Evolutionary conservation across 1,140 invertebrate species (phyloP), one percentile per base, ranked within the genome.

Genomic region (Atta texana): DNA sequence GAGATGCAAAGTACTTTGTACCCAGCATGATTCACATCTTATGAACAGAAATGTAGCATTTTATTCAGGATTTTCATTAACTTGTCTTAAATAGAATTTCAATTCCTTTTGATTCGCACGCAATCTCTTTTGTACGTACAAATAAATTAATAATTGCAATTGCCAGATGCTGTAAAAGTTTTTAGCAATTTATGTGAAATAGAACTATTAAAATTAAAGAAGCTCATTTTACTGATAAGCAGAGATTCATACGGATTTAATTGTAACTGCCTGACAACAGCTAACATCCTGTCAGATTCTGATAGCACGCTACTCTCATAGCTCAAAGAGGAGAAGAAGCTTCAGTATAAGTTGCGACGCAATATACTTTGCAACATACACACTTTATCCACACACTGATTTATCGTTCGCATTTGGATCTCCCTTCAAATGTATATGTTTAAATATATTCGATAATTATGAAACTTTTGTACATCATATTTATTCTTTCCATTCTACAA

Each of bases 221-320:
- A 31, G 49, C 18, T 59, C n/a, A 59, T 61, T 28, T 21, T 51
- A 6, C 39, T 61, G 69, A 34, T 53, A 59, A 44, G 6, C n/a
- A 66, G 24, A 57, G 16, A 14, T 72, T 31, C n/a, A 51, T 18
- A 31, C 28, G 10, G 18, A 44, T 82, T 74, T 74, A 59, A 82
- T 31, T 82, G 21, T 74, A 49, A 10, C 68, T 82, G 24, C 4
- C 6, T 74, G 53, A 72, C 53, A 24, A 49, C 68, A 82, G 68
- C 39, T 59, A 49, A 61, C 68, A 74, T 84, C 80, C 80, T 84
- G 80, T 61, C 8, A 4, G 2, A 75, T 63, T 21, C 28, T 63
- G 80, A 84, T 84, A 84, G 16, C 55, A 24, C 2, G 24, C 14
- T 81, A 49, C 24, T 51, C 21, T 74, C 18, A 61, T 24, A 61